Percentiles rank a stretch among this genome's conserved stretches.
Evolutionary conservation across 2,113 vertebrate species (phyloP).

Genomic region (Bucco capensis): DNA sequence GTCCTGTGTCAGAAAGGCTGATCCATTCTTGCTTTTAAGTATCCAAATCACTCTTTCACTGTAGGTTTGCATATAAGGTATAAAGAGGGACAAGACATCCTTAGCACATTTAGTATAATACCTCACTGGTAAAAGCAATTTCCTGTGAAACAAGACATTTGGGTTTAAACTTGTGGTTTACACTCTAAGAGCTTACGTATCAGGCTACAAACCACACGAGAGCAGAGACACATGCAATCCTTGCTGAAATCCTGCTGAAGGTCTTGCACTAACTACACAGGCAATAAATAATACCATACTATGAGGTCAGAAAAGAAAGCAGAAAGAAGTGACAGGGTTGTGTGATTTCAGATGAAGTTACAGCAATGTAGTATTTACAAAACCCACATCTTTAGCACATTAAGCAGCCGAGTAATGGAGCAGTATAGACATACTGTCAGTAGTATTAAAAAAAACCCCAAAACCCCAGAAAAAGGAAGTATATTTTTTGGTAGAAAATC

Average conservation of each 20-base stretch:
- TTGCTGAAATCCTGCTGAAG: background rate
- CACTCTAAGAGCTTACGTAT: too few relatives aligned
- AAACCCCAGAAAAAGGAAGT: background rate
- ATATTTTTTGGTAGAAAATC: background rate
- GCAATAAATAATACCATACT: rapidly evolving
- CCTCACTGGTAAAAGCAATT: background rate
- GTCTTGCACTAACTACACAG: background rate
- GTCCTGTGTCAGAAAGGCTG: background rate
- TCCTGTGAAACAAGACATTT: background rate
- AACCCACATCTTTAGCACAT: rapidly evolving
- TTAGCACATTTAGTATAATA: background rate
- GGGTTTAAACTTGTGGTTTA: background rate
- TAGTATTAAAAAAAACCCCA: too few relatives aligned
- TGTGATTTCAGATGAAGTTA: background rate
- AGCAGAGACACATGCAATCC: rapidly evolving
- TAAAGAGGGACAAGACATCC: background rate
- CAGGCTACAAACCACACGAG: background rate
- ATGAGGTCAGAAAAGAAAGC: background rate
- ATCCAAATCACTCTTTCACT: background rate
- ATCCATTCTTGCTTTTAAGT: background rate
- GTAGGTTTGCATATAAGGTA: background rate
- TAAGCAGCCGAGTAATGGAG: background rate
- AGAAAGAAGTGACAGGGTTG: background rate
- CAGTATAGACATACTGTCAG: background rate
- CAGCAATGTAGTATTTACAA: background rate